Percentiles rank a stretch among this genome's conserved stretches.
Conservation (phyloP, 1,140 invertebrate genomes). For the Monomorium pharaonis region DNA sequence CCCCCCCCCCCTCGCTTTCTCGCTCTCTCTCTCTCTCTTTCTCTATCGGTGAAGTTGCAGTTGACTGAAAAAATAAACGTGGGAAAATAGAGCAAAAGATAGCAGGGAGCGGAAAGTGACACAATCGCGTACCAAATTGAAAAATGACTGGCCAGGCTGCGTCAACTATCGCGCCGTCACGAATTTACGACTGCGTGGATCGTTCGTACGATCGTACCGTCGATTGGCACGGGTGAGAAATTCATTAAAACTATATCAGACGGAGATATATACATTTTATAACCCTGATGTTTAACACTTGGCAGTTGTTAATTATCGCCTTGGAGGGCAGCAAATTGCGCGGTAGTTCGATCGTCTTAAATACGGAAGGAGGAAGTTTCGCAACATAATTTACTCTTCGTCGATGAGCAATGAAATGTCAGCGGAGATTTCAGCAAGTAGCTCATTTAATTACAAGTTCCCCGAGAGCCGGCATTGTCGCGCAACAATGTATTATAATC, state of each 20-base stretch:
- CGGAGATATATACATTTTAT: background rate
- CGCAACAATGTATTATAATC: slow-evolving; percentile 61
- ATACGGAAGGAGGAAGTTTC: slow-evolving; percentile 52
- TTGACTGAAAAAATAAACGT: slow-evolving; percentile 57
- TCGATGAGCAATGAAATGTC: slow-evolving; percentile 55
- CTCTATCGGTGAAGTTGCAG: slow-evolving; percentile 6
- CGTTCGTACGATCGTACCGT: background rate
- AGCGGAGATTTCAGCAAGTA: slow-evolving; percentile 59
- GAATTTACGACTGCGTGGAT: slow-evolving; percentile 11
- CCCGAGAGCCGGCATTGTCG: slow-evolving; percentile 41
- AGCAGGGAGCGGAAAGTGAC: slow-evolving; percentile 8
- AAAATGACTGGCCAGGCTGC: slow-evolving; percentile 40
- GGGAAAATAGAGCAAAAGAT: slow-evolving; percentile 35
- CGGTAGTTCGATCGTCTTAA: slow-evolving; percentile 48
- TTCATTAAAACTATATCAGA: background rate
- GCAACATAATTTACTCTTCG: slow-evolving; percentile 53
- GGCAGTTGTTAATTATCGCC: background rate
- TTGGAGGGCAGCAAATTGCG: slow-evolving; percentile 24
- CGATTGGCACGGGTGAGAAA: background rate
- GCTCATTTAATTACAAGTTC: slow-evolving; percentile 66
- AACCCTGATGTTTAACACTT: background rate
- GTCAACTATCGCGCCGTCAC: slow-evolving; percentile 46
- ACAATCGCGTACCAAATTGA: slow-evolving; percentile 53
- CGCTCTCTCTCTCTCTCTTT: background rate
- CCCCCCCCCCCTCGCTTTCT: too few species aligned